A percentile compares a stretch with the other conserved stretches of the same genome.
Evolutionary conservation across 64 coral and sea anemone species (phyloP).

Genomic region (Catalaphyllia jardinei): DNA sequence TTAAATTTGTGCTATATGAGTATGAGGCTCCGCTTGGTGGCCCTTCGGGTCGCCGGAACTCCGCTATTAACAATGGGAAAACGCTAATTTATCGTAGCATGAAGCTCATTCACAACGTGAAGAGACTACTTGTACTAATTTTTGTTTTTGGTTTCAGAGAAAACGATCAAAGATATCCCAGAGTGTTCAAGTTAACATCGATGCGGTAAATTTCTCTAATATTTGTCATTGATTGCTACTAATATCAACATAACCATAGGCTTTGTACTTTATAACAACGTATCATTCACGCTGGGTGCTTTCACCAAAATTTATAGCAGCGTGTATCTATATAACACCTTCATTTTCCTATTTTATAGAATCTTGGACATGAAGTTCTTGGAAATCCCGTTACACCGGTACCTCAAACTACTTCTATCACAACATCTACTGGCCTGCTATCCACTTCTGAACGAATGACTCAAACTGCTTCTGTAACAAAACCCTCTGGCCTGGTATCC

Average conservation of each 20-base stretch:
- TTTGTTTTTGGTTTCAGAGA: background rate
- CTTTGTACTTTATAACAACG: background rate
- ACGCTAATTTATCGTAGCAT: too few relatives aligned
- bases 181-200: conserved; percentile 4
- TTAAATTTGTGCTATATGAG: background rate
- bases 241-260: background rate
- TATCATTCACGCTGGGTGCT: too few relatives aligned
- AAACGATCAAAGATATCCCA: background rate
- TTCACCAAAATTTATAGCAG: too few relatives aligned
- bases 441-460: too few relatives aligned
- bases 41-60: too few relatives aligned
- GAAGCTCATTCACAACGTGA: too few relatives aligned
- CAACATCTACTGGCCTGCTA: too few relatives aligned
- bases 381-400: background rate
- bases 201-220: background rate
- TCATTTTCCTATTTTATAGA: background rate
- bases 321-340: too few relatives aligned
- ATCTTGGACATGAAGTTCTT: background rate
- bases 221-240: background rate
- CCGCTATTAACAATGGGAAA: too few relatives aligned
- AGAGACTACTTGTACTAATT: too few relatives aligned
- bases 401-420: background rate
- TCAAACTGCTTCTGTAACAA: background rate
- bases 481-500: background rate
- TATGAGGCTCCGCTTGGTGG: too few relatives aligned